Conservation (phyloP, 2,113 vertebrate species). For the Gallinago paraguaiae region DNA sequence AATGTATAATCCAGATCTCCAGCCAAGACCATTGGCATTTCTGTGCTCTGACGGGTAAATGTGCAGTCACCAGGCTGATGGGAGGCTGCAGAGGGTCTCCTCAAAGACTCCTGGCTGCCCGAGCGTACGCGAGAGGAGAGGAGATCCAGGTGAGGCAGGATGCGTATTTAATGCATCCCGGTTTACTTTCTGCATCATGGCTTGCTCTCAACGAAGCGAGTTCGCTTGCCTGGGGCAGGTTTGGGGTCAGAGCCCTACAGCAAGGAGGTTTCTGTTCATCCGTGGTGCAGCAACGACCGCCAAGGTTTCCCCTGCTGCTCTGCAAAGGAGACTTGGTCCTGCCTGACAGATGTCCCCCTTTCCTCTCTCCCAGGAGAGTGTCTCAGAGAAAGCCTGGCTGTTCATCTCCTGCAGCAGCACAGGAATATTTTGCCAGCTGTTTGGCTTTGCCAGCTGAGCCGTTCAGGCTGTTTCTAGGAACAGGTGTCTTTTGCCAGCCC, state of each 20-base stretch:
- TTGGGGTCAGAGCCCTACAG: background rate
- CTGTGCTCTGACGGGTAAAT: background rate
- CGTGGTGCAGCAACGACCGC: background rate
- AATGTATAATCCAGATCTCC: background rate
- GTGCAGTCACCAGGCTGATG: background rate
- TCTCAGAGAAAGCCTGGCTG: rapidly evolving
- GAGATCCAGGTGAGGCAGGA: background rate
- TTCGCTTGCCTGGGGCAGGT: background rate
- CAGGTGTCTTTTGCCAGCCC: background rate
- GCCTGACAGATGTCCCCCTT: background rate
- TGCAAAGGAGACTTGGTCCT: background rate
- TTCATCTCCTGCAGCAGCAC: background rate
- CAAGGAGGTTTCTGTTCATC: background rate
- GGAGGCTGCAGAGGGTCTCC: background rate
- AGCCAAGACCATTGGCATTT: background rate
- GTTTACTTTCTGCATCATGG: background rate
- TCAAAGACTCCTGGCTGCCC: background rate
- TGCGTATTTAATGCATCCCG: background rate
- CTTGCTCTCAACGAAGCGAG: background rate
- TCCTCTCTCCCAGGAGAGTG: background rate
- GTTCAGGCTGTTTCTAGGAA: background rate
- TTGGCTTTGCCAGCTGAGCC: background rate
- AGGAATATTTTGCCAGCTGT: background rate
- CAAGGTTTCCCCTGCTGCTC: background rate
- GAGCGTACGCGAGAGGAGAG: rapidly evolving